These are phyloP conservation scores for Diacarnus erythraeanus DNA, from an alignment of 37 sponge, comb jelly and placozoan genomes.

Conservation along the genomic window DNA sequence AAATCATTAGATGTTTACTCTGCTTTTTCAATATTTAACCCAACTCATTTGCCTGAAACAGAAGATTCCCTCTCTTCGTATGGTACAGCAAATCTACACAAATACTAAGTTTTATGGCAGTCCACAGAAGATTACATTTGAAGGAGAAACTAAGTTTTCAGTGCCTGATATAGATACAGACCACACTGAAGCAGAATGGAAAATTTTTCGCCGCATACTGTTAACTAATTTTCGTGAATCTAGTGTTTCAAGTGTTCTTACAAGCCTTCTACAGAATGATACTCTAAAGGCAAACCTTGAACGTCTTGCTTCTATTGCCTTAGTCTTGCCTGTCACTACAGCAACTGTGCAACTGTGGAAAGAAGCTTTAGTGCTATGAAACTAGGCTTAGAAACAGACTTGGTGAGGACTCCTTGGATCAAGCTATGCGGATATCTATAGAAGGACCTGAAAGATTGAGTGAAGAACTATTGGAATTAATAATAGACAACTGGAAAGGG, in stretches of 20 bases:
- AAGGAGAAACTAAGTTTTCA: slow-evolving; percentile 1
- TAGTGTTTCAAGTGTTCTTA: not conserved
- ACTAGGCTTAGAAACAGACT: slow-evolving; percentile 25
- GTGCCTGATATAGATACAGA: not conserved
- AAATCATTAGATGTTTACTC: not conserved
- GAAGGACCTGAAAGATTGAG: slow-evolving; percentile 21
- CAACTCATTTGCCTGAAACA: not conserved
- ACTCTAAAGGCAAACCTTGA: slow-evolving; percentile 26
- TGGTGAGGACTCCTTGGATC: slow-evolving; percentile 13
- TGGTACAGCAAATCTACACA: slow-evolving; percentile 6
- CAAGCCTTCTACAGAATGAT: not conserved
- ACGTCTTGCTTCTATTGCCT: not conserved
- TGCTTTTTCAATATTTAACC: not conserved
- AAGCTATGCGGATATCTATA: slow-evolving; percentile 21
- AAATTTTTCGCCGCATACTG: slow-evolving; percentile 8
- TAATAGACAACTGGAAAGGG: slow-evolving; percentile 12
- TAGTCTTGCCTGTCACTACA: slow-evolving; percentile 23
- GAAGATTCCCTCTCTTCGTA: slow-evolving; percentile 17
- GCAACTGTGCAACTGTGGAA: slow-evolving; percentile 30
- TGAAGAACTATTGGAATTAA: slow-evolving; percentile 8
- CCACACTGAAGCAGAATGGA: not conserved
- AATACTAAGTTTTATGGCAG: slow-evolving; percentile 29
- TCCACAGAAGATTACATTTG: slow-evolving; percentile 22
- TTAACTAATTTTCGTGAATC: not conserved
- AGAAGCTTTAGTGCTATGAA: slow-evolving; percentile 25